Conservation (phyloP, 2,797 vertebrate species). For the Lepilemur ruficaudatus region DNA sequence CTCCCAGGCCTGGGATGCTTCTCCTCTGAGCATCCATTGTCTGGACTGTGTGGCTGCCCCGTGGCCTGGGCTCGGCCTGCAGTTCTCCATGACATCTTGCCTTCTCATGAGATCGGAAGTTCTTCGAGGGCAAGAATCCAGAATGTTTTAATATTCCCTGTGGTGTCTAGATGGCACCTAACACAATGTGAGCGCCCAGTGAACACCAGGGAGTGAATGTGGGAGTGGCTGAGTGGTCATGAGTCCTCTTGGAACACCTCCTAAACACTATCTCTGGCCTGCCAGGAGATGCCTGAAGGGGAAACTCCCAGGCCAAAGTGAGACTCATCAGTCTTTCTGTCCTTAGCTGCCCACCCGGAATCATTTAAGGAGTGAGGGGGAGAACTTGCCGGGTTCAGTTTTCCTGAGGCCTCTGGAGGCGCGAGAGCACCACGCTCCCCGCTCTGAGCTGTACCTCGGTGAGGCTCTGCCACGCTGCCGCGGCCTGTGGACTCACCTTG, state of each 20-base stretch:
- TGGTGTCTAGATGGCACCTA: neutral
- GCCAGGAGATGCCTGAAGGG: neutral
- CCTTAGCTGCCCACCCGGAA: neutral
- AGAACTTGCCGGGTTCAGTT: neutral
- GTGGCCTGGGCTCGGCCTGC: neutral
- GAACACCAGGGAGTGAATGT: neutral
- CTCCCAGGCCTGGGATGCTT: neutral
- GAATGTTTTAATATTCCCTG: neutral
- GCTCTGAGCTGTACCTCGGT: neutral
- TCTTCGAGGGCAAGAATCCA: neutral
- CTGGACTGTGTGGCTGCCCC: neutral
- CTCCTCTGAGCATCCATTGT: neutral
- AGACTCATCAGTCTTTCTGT: fast-evolving
- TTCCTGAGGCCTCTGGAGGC: neutral
- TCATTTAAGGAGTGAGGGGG: neutral
- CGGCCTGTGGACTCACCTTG: neutral
- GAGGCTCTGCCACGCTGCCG: neutral
- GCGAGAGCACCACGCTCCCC: fast-evolving
- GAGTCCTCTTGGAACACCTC: neutral
- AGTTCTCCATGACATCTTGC: fast-evolving
- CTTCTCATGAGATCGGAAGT: neutral
- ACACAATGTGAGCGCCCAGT: neutral
- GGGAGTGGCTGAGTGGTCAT: neutral
- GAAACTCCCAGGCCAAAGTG: neutral
- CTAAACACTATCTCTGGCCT: neutral